A percentile compares a stretch with the other conserved stretches of the same genome.
These are phyloP conservation scores for Dryobotodes eremita DNA, from an alignment of 2,888 invertebrate genomes.

Conservation along the genomic window DNA sequence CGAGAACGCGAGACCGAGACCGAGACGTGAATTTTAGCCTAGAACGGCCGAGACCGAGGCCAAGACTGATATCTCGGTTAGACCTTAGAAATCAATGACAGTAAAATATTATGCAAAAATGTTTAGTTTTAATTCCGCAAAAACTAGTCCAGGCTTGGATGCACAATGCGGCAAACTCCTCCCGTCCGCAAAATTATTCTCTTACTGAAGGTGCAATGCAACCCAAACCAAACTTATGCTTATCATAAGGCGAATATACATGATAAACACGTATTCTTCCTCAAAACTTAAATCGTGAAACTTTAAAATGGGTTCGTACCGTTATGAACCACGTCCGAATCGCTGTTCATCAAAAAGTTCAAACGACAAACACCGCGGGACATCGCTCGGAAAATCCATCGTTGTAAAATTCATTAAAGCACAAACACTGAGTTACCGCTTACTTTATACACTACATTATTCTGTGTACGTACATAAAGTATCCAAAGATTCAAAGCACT, in stretches of 20 bases:
- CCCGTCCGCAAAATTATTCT: too few species aligned
- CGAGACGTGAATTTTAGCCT: too few species aligned
- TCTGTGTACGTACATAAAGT: constrained; percentile 80
- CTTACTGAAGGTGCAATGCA: too few species aligned
- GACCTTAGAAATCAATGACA: too few species aligned
- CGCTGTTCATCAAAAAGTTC: constrained; percentile 59
- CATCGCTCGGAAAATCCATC: constrained; percentile 67
- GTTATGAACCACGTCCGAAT: constrained; percentile 36
- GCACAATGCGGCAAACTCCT: too few species aligned
- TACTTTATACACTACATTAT: constrained; percentile 77
- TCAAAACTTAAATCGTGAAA: constrained; percentile 45
- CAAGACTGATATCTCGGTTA: too few species aligned
- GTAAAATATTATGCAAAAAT: too few species aligned
- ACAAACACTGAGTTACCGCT: constrained; percentile 71
- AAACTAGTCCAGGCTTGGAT: too few species aligned
- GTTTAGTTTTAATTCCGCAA: too few species aligned
- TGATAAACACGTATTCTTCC: constrained; percentile 39
- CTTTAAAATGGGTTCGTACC: constrained; percentile 40
- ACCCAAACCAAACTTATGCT: not conserved
- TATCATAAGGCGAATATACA: not conserved
- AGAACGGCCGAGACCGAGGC: too few species aligned
- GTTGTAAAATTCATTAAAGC: constrained; percentile 79
- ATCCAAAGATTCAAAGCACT: constrained; percentile 80
- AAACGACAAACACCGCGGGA: constrained; percentile 16
- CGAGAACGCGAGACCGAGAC: too few species aligned